A percentile compares a stretch with the other conserved stretches of the same genome.
These are phyloP conservation scores for Eristalis intricaria DNA, from an alignment of 2,888 invertebrate species.

Conservation along the genomic window DNA sequence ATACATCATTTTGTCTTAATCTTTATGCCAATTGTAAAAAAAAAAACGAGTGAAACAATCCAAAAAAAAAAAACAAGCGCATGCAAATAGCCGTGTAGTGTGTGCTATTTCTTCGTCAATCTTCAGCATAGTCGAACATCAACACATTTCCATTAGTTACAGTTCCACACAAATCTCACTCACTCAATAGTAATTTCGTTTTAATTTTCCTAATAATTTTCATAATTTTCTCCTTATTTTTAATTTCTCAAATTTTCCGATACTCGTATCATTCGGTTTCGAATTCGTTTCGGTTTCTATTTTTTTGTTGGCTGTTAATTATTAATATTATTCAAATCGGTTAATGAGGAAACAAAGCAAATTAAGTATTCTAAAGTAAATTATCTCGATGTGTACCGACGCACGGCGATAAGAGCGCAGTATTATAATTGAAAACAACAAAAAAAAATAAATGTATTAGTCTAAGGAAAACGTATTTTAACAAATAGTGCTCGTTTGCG, in stretches of 20 bases:
- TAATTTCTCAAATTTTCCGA: constrained; percentile 21
- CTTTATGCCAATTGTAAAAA: constrained; percentile 6
- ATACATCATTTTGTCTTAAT: constrained; percentile 46
- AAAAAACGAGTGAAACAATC: not conserved
- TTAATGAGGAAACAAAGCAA: not conserved
- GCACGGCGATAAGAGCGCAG: constrained; percentile 32
- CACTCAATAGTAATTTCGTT: constrained; percentile 72
- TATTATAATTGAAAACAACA: not conserved
- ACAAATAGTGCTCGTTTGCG: constrained; percentile 45
- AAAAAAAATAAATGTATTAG: constrained; percentile 7
- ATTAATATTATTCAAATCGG: not conserved
- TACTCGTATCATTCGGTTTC: constrained; percentile 27
- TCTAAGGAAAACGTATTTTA: constrained; percentile 19
- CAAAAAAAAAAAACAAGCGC: constrained; percentile 4
- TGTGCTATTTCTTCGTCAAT: constrained; percentile 5
- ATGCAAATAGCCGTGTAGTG: constrained; percentile 21
- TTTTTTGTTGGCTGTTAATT: constrained; percentile 6
- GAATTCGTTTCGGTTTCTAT: constrained; percentile 50
- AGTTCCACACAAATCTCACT: constrained; percentile 47
- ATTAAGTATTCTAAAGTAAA: constrained; percentile 43
- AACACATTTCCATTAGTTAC: constrained; percentile 15
- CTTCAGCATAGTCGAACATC: constrained; percentile 3
- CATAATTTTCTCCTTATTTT: constrained; percentile 35
- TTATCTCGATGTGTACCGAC: constrained; percentile 31
- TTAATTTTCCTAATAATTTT: constrained; percentile 63